Evolutionary conservation across 2,888 invertebrate genomes (phyloP), one percentile per base, ranked within the genome.

Genomic region (Trisateles emortualis): DNA sequence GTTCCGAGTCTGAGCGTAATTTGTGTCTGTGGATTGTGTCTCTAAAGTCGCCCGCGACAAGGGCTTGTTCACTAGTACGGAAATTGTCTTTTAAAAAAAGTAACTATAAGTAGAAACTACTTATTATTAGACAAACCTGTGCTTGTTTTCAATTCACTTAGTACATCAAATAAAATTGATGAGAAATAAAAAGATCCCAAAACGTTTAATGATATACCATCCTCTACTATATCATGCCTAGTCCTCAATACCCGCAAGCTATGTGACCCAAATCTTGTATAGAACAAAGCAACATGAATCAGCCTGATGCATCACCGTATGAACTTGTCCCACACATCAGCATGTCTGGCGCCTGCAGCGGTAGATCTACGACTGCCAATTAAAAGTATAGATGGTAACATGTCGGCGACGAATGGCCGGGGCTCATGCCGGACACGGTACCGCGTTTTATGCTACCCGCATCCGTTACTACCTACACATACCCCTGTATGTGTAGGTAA

Each of bases 361-460:
- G 79, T 58, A 60, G 84, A 90, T 90, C 85, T 87, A 88, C 75
- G 62, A 66, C 78, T 81, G 83, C 86, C 91, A 90, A 92, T 92
- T 90, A 90, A 88, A 89, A 86, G 81, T 89, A 88, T 87, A 82
- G 86, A 90, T 86, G 84, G 87, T 78, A 79, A 81, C 84, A 81
- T 84, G 85, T 77, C 73, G 76, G 69, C 78, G 76, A 88, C 83
- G 81, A 83, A 88, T 87, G 79, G 78, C 64, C 59, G 49, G 55
- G 68, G 62, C 76, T 78, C 77, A 78, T 81, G 65, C 58, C 63
- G 71, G 72, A 76, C 75, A 72, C 68, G 71, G 67, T 61, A 73
- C 63, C 69, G 68, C 76, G 73, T 78, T 87, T 83, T 81, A 76
- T 84, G 76, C 71, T 72, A 60, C 68, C 65, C 56, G 65, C 74